A percentile compares a stretch with the other conserved stretches of the same genome.
Evolutionary conservation across 2,888 invertebrate species (phyloP).

Genomic region (Tenthredo notha): DNA sequence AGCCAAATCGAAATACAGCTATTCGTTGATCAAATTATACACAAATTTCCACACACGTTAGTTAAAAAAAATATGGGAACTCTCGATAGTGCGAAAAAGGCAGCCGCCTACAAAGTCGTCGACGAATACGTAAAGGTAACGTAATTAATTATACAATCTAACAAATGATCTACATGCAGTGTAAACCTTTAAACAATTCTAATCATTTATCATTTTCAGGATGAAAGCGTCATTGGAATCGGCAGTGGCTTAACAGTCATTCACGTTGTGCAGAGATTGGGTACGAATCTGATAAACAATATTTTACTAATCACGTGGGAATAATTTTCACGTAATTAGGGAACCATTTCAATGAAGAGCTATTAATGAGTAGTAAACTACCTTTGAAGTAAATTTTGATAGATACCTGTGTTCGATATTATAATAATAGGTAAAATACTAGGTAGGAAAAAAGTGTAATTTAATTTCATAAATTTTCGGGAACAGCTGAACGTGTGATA

Average conservation of each 20-base stretch:
- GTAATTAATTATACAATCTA: neutral
- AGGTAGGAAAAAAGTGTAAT: neutral
- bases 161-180: neutral
- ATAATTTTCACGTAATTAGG: neutral
- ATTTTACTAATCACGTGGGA: neutral
- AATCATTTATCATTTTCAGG: constrained; percentile 72
- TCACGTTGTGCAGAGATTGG: constrained; percentile 92
- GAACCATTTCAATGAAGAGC: neutral
- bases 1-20: neutral
- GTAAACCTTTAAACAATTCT: constrained; percentile 30
- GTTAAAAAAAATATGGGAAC: constrained; percentile 70
- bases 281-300: constrained; percentile 72
- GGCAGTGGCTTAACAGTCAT: constrained; percentile 98
- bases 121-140: constrained; percentile 87
- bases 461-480: neutral
- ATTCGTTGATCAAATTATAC: neutral
- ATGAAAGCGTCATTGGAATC: constrained; percentile 90
- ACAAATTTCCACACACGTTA: neutral
- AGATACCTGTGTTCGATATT: neutral
- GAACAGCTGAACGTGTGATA: constrained; percentile 85
- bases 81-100: constrained; percentile 84
- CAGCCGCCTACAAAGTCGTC: constrained; percentile 90
- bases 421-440: neutral
- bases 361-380: neutral
- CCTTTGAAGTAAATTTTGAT: neutral